Evolutionary conservation across 30 jellyfish, hydroid and myxozoan genomes (phyloP), one percentile per base, ranked within the genome.

Genomic region (Cassiopea xamachana): DNA sequence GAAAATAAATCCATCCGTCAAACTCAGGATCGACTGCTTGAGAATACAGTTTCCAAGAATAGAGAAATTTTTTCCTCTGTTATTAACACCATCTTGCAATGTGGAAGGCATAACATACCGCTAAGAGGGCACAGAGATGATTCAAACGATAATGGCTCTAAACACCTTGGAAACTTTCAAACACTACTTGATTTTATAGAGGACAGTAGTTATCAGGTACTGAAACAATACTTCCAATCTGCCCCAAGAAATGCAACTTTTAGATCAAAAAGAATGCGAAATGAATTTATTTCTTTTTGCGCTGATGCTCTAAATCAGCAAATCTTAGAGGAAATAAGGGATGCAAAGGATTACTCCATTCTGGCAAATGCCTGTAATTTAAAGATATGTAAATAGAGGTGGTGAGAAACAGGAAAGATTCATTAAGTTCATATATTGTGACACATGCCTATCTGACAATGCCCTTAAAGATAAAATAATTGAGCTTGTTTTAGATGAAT

Each of bases 361-460:
- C 18, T 79, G 79, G 88, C 78, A 9, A 1, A 81, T 81, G 80
- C 89, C 89, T 7, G 84, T 81, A 12, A 83, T 64, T 81, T 7
- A 1, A 8, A 60, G 89, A 46, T 81, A 81, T 61, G 80, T 81
- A 9, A 61, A 60, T 68, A 43, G 55, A 55, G 39, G 19, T 18
- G 79, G 89, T 81, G 15, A 61, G 17, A 81, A 1, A 43, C 48
- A 81, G 2, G 80, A 81, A 43, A 59, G 89, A 50, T 64, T 59
- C 44, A 59, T 81, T 17, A 81, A 81, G 1, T 81, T 46, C 80
- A 81, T 81, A 43, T 64, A 46, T 64, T 81, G 89, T 55, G 73
- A 77, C 72, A 27, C 86, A 39, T 1, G 86, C 1, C 14, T 47
- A 7, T 1, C 73, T 27, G 86, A 72, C 44, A 60, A 77, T 39